phyloP scores from a whole-genome alignment of 2,888 invertebrate genomes.

The Chloromyia formosa region DNA sequence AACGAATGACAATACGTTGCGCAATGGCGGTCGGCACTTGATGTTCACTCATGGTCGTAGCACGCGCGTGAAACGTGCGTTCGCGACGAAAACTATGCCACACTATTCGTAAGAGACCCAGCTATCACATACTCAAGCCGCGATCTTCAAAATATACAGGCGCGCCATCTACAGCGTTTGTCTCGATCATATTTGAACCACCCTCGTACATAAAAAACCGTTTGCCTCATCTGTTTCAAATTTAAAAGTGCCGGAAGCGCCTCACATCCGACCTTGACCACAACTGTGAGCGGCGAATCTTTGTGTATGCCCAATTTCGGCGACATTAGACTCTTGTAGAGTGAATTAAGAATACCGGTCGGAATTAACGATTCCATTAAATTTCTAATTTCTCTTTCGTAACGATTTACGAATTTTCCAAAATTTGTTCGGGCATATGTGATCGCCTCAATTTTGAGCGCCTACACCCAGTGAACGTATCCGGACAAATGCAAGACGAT shows the following conservation, averaged over 20 bases:
- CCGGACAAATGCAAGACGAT: slow-evolving; percentile 82
- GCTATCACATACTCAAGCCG: too few relatives aligned
- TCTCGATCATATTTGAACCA: too few relatives aligned
- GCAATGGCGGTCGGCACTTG: too few relatives aligned
- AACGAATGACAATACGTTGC: too few relatives aligned
- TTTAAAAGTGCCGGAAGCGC: slow-evolving; percentile 94
- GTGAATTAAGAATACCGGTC: slow-evolving; percentile 80
- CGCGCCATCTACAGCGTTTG: too few relatives aligned
- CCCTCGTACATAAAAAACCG: too few relatives aligned
- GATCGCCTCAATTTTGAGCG: slow-evolving; percentile 85
- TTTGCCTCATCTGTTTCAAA: slow-evolving; percentile 91
- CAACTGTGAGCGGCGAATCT: slow-evolving; percentile 89
- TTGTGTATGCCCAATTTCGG: slow-evolving; percentile 84
- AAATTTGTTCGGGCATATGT: slow-evolving; percentile 86
- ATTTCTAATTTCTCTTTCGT: slow-evolving; percentile 84
- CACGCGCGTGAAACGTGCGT: too few relatives aligned
- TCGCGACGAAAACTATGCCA: too few relatives aligned
- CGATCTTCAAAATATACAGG: too few relatives aligned
- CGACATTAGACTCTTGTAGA: slow-evolving; percentile 79
- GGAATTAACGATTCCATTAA: slow-evolving; percentile 86
- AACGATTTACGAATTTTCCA: slow-evolving; percentile 78
- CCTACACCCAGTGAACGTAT: slow-evolving; percentile 64
- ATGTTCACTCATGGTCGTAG: too few relatives aligned
- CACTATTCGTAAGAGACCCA: too few relatives aligned
- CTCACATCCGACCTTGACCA: slow-evolving; percentile 90